Percentiles rank a stretch among this genome's conserved stretches.
Conservation (phyloP, 1,140 invertebrate species). For the Rhizoglyphus robini region DNA sequence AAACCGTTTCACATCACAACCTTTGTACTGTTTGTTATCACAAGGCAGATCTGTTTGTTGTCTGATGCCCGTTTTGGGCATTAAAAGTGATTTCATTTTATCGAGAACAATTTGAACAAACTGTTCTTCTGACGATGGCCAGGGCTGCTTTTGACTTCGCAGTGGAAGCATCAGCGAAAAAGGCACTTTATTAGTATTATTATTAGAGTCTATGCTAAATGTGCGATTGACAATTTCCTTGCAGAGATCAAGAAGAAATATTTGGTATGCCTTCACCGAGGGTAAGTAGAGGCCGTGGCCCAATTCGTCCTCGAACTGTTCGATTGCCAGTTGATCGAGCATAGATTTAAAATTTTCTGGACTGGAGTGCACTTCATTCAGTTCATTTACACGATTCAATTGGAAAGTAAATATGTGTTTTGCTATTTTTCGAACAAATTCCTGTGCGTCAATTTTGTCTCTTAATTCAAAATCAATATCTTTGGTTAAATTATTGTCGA, state of each 20-base stretch:
- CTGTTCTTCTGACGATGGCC: background rate
- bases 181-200: background rate
- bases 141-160: background rate
- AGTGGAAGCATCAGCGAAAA: background rate
- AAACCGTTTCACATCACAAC: background rate
- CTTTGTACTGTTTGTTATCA: background rate
- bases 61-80: background rate
- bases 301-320: too few relatives aligned
- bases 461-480: too few relatives aligned
- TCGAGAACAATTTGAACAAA: background rate
- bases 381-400: too few relatives aligned
- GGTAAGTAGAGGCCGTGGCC: too few relatives aligned
- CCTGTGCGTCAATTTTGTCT: background rate
- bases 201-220: background rate
- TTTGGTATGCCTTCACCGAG: background rate
- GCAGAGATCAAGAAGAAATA: background rate
- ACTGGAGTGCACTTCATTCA: background rate
- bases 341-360: background rate
- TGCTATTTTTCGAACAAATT: background rate
- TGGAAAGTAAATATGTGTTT: background rate
- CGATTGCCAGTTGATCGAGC: background rate
- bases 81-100: background rate
- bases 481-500: too few relatives aligned
- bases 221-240: background rate
- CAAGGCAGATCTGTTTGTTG: background rate